Evolutionary conservation across 2,797 vertebrate genomes (phyloP).

Genomic region (Poecilia picta): DNA sequence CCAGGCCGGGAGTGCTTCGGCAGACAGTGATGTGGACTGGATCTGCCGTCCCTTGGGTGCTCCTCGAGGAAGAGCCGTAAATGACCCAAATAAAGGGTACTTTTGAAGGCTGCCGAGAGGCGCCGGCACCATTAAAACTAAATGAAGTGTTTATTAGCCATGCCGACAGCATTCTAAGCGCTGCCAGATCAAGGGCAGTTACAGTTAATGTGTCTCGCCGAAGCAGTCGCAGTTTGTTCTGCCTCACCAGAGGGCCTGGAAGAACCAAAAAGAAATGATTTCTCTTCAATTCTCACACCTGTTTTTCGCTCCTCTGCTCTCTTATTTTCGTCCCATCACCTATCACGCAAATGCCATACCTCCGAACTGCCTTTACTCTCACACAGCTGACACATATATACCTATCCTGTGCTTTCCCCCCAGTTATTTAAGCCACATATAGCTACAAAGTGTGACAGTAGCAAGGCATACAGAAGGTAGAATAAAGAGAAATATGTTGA

Average conservation of each 20-base stretch:
- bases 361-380: constrained; percentile 39
- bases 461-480: constrained; percentile 52
- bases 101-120: constrained; percentile 84
- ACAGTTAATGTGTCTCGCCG: constrained; percentile 83
- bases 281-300: constrained; percentile 61
- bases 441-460: constrained; percentile 66
- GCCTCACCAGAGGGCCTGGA: constrained; percentile 71
- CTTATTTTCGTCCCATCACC: constrained; percentile 31
- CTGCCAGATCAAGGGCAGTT: constrained; percentile 85
- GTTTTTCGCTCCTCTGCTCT: constrained; percentile 42
- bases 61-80: constrained; percentile 85
- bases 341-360: constrained; percentile 28
- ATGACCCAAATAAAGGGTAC: constrained; percentile 89
- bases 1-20: constrained; percentile 77
- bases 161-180: constrained; percentile 84
- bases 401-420: constrained; percentile 60
- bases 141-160: constrained; percentile 89
- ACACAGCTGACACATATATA: constrained; percentile 43
- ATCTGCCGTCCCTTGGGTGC: constrained; percentile 81
- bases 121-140: constrained; percentile 86
- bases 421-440: constrained; percentile 59
- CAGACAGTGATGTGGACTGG: constrained; percentile 80
- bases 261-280: constrained; percentile 67
- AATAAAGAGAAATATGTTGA: constrained; percentile 51
- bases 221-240: constrained; percentile 79